Evolutionary conservation across 2,888 invertebrate species (phyloP).

Genomic region (Trissonchulus sp.): DNA sequence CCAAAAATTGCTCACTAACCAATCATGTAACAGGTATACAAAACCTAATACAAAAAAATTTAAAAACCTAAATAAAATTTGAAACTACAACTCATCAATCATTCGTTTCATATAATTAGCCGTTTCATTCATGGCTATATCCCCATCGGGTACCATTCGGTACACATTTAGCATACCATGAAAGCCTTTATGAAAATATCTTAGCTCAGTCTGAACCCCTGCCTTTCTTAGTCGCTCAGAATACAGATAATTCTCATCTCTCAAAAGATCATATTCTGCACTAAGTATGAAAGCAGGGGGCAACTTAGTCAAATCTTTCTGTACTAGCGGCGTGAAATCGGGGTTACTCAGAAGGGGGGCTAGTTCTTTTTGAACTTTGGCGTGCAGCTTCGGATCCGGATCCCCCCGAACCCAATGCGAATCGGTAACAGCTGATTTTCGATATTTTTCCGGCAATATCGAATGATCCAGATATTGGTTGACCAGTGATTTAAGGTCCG

Average conservation of each 20-base stretch:
- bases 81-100: too few species aligned
- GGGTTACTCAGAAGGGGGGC: neutral
- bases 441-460: neutral
- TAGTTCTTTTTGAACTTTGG: neutral
- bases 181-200: neutral
- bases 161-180: neutral
- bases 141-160: too few species aligned
- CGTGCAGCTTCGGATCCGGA: neutral
- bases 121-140: too few species aligned
- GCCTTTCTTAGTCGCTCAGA: neutral
- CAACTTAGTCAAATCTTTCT: neutral
- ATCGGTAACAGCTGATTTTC: too few species aligned
- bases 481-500: neutral
- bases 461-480: neutral
- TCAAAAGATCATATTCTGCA: neutral
- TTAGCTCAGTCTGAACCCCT: neutral
- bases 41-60: too few species aligned
- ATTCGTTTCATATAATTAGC: too few species aligned
- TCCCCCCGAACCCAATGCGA: neutral
- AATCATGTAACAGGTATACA: too few species aligned
- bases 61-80: too few species aligned
- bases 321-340: neutral
- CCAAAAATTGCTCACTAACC: too few species aligned
- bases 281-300: neutral
- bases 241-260: neutral